Evolutionary conservation across 2,888 invertebrate species (phyloP).

Genomic region (Drosophila aldrichi): DNA sequence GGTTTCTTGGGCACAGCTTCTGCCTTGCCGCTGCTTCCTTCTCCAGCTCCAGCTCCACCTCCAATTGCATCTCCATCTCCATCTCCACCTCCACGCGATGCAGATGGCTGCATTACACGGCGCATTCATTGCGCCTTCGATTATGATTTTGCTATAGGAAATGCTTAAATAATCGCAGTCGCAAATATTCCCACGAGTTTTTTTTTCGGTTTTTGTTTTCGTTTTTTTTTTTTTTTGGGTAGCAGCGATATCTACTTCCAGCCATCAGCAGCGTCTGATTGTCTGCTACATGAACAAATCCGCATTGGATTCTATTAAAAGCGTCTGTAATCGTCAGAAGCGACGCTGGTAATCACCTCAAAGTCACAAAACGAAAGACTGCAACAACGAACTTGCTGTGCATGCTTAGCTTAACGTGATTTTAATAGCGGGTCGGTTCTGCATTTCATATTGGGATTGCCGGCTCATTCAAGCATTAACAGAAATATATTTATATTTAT

Average conservation of each 20-base stretch:
- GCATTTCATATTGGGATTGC: slow-evolving; percentile 49
- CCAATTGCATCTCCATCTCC: slow-evolving; percentile 14
- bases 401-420: slow-evolving; percentile 73
- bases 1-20: slow-evolving; percentile 47
- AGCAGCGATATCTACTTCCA: slow-evolving; percentile 54
- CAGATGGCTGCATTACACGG: slow-evolving; percentile 66
- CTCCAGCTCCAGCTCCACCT: slow-evolving; percentile 46
- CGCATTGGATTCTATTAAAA: slow-evolving; percentile 72
- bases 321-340: slow-evolving; percentile 65
- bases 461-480: slow-evolving; percentile 15
- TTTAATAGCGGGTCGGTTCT: slow-evolving; percentile 61
- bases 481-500: slow-evolving; percentile 17
- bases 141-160: slow-evolving; percentile 72
- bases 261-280: slow-evolving; percentile 52
- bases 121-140: slow-evolving; percentile 72
- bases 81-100: slow-evolving; percentile 34
- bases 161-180: slow-evolving; percentile 74
- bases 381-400: slow-evolving; percentile 58
- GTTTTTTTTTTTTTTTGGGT: slow-evolving; percentile 23
- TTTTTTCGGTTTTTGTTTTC: slow-evolving; percentile 18
- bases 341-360: slow-evolving; percentile 61
- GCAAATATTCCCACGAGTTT: slow-evolving; percentile 74
- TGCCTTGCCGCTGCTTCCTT: slow-evolving; percentile 54
- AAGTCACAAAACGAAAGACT: slow-evolving; percentile 55
- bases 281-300: slow-evolving; percentile 63